Base-by-base conservation (phyloP, 2,797 vertebrate species). In the Lacerta viridis region DNA sequence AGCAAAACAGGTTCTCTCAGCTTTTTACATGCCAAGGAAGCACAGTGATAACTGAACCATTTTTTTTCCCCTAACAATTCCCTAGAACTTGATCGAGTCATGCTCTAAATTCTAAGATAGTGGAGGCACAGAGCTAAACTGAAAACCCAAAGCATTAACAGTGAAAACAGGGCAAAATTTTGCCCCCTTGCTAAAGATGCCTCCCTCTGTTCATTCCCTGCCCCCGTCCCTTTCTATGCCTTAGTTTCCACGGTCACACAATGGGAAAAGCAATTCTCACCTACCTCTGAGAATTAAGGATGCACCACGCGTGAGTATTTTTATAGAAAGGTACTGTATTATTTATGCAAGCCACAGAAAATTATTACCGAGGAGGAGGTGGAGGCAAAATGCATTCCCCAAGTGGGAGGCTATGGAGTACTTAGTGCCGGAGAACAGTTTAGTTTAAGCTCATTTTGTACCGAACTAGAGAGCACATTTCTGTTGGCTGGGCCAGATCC, bases 261-360 rank as follows among this genome's bases (percentile, higher is more conserved):
- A 39, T 15, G 6, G 25, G 15, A 74, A 55, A 23, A 76, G 33
- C 43, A 50, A 66, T 39, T 89, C 61, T 85, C 61, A n/a, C 78
- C 69, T 78, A n/a, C 78, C 41, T 89, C 33, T 59, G 59, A 81
- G 59, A 82, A 76, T 69, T 61, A 43, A 46, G 43, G n/a, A 41
- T 41, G 78, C 74, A 50, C 71, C 74, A 55, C 18, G 88, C 66
- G 17, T 0, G 83, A 92, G 91, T 85, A 87, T 91, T 80, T 43
- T 87, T 72, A 84, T 80, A 80, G 3, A 3, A 92, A 83, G 69
- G 59, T 85, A 87, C 88, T 0, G 0, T 86, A 50, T 92, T 93
- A 93, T 94, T 95, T 91, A 95, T 93, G 91, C 90, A 93, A 92
- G 84, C 90, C 92, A 85, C 93, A 90, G 33, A 87, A 92, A 89